Evolutionary conservation across 2,888 invertebrate species (phyloP), one percentile per base, ranked within the genome.

Genomic region (Nymphalis c-album): DNA sequence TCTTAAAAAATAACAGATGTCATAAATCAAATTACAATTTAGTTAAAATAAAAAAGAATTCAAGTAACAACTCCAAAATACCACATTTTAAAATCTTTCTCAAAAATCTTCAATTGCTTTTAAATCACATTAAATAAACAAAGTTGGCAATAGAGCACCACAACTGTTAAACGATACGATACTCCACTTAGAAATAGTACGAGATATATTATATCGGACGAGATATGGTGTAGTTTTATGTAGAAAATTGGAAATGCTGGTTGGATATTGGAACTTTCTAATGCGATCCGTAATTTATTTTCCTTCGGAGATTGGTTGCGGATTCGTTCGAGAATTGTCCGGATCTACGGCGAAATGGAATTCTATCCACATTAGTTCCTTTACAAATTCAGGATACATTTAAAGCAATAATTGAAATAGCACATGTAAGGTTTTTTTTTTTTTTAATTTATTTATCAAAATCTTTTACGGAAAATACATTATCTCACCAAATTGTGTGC

Each of bases 271-370:
- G 72, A 74, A 73, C 73, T 73, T 74, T 72, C 71, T 71, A 73
- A 75, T 73, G 71, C 74, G 68, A 60, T 62, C 65, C 68, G 70
- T 73, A 75, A 75, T 74, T 75, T 75, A 75, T 75, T 73, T 75
- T 73, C 68, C 71, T 72, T 70, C 65, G 61, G 74, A 71, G 75
- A 73, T 71, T 73, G 71, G 68, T 71, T 70, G 72, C 68, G 72
- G 71, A 71, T 71, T 71, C 68, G 70, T 63, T 73, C 51, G 68
- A 64, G 68, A 74, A 74, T 69, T 70, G 74, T 75, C 71, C 74
- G 71, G 72, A 72, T 71, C 72, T 63, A 68, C 67, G 61, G 67
- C 62, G 67, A 71, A 75, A 73, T 75, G 64, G 68, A 68, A 71
- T 73, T 74, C 74, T 63, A 63, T 26, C 59, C 63, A 67, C 74